These are phyloP conservation scores for Scalopus aquaticus DNA, from an alignment of 2,113 vertebrate genomes.

Conservation along the genomic window DNA sequence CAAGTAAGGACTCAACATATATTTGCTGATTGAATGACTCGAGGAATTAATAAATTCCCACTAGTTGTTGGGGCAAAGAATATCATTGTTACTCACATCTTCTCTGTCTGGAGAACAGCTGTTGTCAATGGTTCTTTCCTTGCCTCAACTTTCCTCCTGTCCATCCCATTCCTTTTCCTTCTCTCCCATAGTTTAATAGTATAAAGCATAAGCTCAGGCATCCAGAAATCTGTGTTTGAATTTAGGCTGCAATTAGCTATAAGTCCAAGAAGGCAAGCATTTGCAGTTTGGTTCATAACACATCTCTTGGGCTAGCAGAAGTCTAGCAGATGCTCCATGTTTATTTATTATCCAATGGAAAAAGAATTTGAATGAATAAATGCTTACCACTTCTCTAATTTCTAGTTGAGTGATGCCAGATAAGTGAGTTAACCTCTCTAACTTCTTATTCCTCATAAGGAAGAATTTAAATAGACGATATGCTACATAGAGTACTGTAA, in stretches of 20 bases:
- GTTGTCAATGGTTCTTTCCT: background rate
- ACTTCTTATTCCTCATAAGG: background rate
- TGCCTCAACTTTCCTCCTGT: rapidly evolving
- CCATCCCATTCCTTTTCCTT: background rate
- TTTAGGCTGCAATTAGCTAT: background rate
- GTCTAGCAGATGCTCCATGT: background rate
- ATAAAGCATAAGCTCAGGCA: background rate
- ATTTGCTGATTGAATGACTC: background rate
- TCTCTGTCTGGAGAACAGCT: background rate
- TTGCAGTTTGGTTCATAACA: background rate
- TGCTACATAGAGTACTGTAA: background rate
- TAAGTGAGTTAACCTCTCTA: background rate
- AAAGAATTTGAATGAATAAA: background rate
- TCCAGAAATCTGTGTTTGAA: background rate
- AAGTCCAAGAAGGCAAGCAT: background rate
- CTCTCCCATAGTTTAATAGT: background rate
- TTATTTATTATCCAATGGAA: background rate
- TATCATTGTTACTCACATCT: background rate
- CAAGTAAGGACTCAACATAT: background rate
- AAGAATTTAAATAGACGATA: background rate
- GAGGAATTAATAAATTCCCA: background rate
- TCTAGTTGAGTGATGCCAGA: background rate
- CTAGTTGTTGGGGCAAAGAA: background rate
- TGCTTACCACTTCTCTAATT: background rate
- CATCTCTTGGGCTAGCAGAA: background rate